Evolutionary conservation across 2,797 vertebrate genomes (phyloP).

Genomic region (Sebastolobus altivelis): DNA sequence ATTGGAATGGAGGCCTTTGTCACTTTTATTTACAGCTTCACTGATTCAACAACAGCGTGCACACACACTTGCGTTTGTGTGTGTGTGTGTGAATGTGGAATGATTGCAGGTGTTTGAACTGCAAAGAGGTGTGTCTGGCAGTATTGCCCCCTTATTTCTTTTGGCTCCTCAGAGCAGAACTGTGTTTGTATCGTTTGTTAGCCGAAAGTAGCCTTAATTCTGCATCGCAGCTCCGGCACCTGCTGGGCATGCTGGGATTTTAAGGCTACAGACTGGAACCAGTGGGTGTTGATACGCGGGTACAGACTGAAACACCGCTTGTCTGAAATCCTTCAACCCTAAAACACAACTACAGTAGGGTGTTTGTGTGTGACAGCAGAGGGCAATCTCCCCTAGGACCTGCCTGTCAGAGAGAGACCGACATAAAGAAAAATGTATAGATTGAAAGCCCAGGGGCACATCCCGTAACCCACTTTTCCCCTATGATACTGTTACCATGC

Average conservation of each 20-base stretch:
- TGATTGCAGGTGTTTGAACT: constrained; percentile 74
- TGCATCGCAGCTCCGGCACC: constrained; percentile 12
- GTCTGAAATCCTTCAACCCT: constrained; percentile 49
- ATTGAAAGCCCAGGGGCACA: constrained; percentile 26
- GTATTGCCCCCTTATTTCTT: constrained; percentile 66
- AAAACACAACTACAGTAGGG: constrained; percentile 17
- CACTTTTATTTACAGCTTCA: constrained; percentile 83
- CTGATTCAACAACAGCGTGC: constrained; percentile 65
- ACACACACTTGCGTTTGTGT: not conserved
- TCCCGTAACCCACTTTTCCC: constrained; percentile 19
- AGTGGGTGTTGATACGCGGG: constrained; percentile 36
- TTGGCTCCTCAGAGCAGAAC: constrained; percentile 48
- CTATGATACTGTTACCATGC: constrained; percentile 46
- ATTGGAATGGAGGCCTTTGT: constrained; percentile 84
- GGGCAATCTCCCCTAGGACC: constrained; percentile 14
- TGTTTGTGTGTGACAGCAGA: constrained; percentile 15
- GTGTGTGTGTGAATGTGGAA: constrained; percentile 47
- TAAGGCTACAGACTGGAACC: constrained; percentile 12
- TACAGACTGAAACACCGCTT: constrained; percentile 33
- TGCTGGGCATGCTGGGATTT: constrained; percentile 35
- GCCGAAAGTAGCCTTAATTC: constrained; percentile 58
- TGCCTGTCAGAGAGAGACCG: constrained; percentile 24
- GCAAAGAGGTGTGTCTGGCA: constrained; percentile 69
- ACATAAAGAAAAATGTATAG: constrained; percentile 23
- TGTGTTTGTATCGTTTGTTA: constrained; percentile 45